Evolutionary conservation across 2,888 invertebrate genomes (phyloP).

Genomic region (Caenorhabditis auriculariae): DNA sequence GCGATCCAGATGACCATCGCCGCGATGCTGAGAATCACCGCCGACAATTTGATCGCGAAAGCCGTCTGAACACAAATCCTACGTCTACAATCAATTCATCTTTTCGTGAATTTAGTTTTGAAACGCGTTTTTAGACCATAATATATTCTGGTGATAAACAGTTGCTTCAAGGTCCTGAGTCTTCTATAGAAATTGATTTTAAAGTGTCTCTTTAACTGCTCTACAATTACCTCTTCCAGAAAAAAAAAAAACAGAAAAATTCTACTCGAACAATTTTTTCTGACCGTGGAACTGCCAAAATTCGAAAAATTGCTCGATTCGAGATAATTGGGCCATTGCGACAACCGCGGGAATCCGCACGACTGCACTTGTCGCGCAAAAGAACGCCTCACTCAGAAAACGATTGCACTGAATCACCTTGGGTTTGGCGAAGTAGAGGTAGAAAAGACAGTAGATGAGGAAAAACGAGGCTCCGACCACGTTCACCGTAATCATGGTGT

Average conservation of each 20-base stretch:
- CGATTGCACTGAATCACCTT: slow-evolving; percentile 69
- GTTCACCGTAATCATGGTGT: slow-evolving; percentile 77
- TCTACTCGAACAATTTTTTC: too few relatives aligned
- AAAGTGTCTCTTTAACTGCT: too few relatives aligned
- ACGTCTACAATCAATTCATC: background rate
- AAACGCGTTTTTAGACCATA: slow-evolving; percentile 2
- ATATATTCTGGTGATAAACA: too few relatives aligned
- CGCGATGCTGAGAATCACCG: slow-evolving; percentile 68
- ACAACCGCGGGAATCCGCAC: too few relatives aligned
- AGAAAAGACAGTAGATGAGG: slow-evolving; percentile 74
- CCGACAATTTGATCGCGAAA: slow-evolving; percentile 31
- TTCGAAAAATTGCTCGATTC: background rate
- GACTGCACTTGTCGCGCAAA: too few relatives aligned
- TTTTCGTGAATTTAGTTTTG: slow-evolving; percentile 1
- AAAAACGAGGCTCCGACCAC: slow-evolving; percentile 76
- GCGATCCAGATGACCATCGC: slow-evolving; percentile 66
- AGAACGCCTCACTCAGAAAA: too few relatives aligned
- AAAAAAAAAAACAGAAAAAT: too few relatives aligned
- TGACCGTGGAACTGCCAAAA: too few relatives aligned
- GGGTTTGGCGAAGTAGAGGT: slow-evolving; percentile 76
- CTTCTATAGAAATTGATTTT: too few relatives aligned
- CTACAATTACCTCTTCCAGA: too few relatives aligned
- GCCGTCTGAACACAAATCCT: slow-evolving; percentile 24
- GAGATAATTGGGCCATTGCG: too few relatives aligned
- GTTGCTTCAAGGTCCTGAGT: too few relatives aligned